Evolutionary conservation across 2,113 vertebrate species (phyloP), one percentile per base, ranked within the genome.

Genomic region (Genyomyrus donnyi): DNA sequence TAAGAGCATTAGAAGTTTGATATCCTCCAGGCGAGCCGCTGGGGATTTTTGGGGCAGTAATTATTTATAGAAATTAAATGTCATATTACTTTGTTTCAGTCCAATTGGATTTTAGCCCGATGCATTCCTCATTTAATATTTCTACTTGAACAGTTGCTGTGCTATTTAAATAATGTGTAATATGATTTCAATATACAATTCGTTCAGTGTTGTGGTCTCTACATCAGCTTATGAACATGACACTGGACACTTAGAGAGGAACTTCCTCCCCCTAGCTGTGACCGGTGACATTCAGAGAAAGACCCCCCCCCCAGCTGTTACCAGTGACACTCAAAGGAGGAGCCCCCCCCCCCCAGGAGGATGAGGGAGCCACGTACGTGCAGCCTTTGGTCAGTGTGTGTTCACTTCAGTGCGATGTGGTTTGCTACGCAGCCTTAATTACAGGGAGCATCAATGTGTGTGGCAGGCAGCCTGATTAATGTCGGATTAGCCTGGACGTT

Each of bases 31-130:
- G 91, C 90, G 52, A 88, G 35, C 91, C 92, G 66, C 88, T 35
- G 46, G 93, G 91, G 91, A 93, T 89, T 91, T 91, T 91, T 87
- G 89, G 84, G 83, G 74, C 89, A 92, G 91, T 91, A 93, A 94
- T 93, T 93, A 93, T 94, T 93, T 91, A 94, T 92, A 92, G 93
- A 93, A 93, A 94, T 93, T 89, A 94, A 94, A 94, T 91, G 93
- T 92, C 91, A 91, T 91, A 93, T 93, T 93, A 93, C 92, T 92
- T 94, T 94, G 92, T 93, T 91, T 93, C 87, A 19, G 74, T 90
- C 84, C 92, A 93, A 94, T 93, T 92, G 89, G 90, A 93, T 94
- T 93, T 92, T 62, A 42, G 88, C 87, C 87, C 89, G 90, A 91
- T 87, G 88, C 17, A 87, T 91, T 91, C 91, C 88, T 83, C 70